Base-by-base conservation (phyloP, 2,888 invertebrate species). In the Chouioia cunea region DNA sequence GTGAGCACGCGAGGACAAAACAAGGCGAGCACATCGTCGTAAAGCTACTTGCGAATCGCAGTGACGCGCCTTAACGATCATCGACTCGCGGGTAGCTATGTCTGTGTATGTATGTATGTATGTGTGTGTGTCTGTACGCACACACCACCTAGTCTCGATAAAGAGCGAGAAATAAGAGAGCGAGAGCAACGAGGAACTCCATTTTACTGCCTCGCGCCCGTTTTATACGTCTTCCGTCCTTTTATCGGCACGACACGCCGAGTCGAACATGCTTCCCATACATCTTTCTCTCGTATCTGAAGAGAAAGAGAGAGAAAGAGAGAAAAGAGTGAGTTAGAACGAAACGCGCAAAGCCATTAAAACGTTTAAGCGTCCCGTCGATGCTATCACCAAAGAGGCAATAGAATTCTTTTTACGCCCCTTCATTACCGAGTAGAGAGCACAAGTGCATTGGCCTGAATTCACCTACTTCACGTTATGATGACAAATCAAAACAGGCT, bases 351-450 rank as follows among this genome's bases (percentile, higher is more conserved):
- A 2, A 10, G 36, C 36, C 36, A 36, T 36, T 65, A 70, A 65
- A 65, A 54, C 46, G 47, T 56, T 65, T 36, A 60, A 50, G 60
- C 60, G 54, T 65, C 60, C 23, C 60, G 48, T 36, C 36, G 48
- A 65, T 58, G 58, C 46, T 70, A 56, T 64, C 59, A 53, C 48
- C 23, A 59, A 52, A 23, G 62, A 54, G 58, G 64, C 64, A 54
- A 70, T 70, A 59, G 70, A 70, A 70, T 65, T 59, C 10, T 65
- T 65, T 70, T 65, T 57, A 59, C 47, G 20, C 36, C 16, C 23
- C 36, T 3, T 62, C 27, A 12, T 4, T 16, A 16, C 15, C 47
- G 60, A 18, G 22, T 4, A 12, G 47, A n/a, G 65, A 16, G 43
- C 22, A 47, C 23, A 22, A 36, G 4, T 8, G 46, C 15, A 47